These are phyloP conservation scores for Anastatus disparis DNA, from an alignment of 1,140 invertebrate species.

Conservation along the genomic window DNA sequence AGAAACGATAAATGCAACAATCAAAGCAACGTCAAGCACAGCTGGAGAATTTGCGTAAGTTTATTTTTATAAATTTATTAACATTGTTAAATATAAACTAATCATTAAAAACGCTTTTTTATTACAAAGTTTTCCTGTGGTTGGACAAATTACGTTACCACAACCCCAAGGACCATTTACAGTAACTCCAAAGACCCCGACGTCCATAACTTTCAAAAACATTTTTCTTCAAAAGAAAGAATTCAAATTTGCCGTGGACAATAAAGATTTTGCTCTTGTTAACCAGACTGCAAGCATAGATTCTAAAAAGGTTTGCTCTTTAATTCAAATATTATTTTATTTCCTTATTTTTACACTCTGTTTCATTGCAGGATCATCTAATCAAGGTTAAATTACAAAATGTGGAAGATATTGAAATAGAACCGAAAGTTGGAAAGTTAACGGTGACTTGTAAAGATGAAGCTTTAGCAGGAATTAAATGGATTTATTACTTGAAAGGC, in stretches of 20 bases:
- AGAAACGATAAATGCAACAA: constrained; percentile 36
- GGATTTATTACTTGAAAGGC: constrained; percentile 52
- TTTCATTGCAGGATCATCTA: constrained; percentile 31
- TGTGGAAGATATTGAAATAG: no score
- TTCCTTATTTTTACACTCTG: background rate
- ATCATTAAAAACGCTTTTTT: background rate
- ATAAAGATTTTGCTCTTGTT: constrained; percentile 34
- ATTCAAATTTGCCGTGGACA: constrained; percentile 45
- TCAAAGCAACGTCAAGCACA: constrained; percentile 42
- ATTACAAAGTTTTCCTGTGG: constrained; percentile 45
- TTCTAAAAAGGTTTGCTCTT: constrained; percentile 42
- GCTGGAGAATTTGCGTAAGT: constrained; percentile 48
- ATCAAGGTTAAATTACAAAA: constrained; percentile 19
- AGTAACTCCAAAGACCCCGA: constrained; percentile 8
- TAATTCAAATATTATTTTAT: no score
- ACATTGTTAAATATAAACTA: background rate
- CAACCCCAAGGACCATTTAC: constrained; percentile 50
- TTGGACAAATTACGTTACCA: constrained; percentile 41
- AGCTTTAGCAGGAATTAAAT: constrained; percentile 41
- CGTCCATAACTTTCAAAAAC: constrained; percentile 49
- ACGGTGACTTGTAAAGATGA: constrained; percentile 42
- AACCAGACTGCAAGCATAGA: constrained; percentile 23
- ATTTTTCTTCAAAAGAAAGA: constrained; percentile 44
- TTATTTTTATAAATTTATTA: background rate
- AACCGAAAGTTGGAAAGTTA: constrained; percentile 47